phyloP scores from a whole-genome alignment of 2,797 vertebrate species.

The Sebastes trivittatus region DNA sequence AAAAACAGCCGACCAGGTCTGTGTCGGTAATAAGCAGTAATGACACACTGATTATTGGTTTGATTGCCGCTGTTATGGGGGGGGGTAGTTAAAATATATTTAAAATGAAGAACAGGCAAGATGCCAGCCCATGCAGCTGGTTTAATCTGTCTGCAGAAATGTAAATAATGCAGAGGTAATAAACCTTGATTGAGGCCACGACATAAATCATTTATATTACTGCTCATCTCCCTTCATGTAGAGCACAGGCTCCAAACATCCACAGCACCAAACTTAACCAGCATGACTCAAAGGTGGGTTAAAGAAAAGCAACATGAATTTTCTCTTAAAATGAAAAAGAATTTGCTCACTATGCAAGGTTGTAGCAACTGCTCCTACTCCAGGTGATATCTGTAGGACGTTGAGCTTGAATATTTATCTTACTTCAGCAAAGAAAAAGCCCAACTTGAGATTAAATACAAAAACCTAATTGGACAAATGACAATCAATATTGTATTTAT shows the following conservation, averaged over 20 bases:
- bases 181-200: slow-evolving; percentile 41
- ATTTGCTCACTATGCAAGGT: background rate
- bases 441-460: background rate
- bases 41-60: background rate
- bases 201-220: slow-evolving; percentile 44
- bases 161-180: slow-evolving; percentile 57
- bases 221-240: slow-evolving; percentile 19
- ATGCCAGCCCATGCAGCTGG: background rate
- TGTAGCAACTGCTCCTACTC: background rate
- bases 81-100: background rate
- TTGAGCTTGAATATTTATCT: background rate
- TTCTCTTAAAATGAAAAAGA: background rate
- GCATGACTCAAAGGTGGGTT: background rate
- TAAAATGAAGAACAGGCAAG: background rate
- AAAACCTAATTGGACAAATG: background rate
- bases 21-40: background rate
- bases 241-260: background rate
- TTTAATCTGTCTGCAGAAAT: slow-evolving; percentile 38
- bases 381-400: background rate
- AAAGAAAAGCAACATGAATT: background rate
- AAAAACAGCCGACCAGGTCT: background rate
- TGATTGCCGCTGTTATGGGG: background rate
- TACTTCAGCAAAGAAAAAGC: background rate
- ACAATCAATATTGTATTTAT: background rate
- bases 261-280: background rate